Evolutionary conservation across 2,888 invertebrate species (phyloP).

Genomic region (Idaea dimidiata): DNA sequence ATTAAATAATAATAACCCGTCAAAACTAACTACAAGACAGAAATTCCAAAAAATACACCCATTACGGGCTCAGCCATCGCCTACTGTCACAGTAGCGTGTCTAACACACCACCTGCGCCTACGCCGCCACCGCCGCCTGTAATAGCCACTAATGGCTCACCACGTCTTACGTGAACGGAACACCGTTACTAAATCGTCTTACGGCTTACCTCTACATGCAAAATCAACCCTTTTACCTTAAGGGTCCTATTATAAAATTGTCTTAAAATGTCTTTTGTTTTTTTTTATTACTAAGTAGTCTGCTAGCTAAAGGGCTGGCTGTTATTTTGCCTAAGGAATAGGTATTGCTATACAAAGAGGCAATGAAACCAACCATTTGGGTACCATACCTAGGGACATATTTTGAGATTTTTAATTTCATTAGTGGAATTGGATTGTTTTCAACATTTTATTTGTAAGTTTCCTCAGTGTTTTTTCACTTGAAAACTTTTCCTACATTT

Average conservation of each 20-base stretch:
- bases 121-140: constrained; percentile 36
- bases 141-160: constrained; percentile 59
- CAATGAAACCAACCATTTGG: too few relatives aligned
- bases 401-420: too few relatives aligned
- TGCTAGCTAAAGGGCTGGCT: too few relatives aligned
- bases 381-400: too few relatives aligned
- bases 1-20: background rate
- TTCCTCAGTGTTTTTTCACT: too few relatives aligned
- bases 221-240: background rate
- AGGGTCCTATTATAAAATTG: too few relatives aligned
- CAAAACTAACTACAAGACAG: background rate
- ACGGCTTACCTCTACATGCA: background rate
- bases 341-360: too few relatives aligned
- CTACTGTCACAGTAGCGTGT: constrained; percentile 63
- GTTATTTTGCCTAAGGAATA: too few relatives aligned
- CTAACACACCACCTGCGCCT: constrained; percentile 66
- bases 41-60: constrained; percentile 3
- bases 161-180: constrained; percentile 38
- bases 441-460: too few relatives aligned
- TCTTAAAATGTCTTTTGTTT: background rate
- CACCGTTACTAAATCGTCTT: background rate
- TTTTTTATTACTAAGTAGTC: background rate
- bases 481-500: too few relatives aligned
- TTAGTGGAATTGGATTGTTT: too few relatives aligned
- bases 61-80: constrained; percentile 3